Evolutionary conservation across 2,888 invertebrate genomes (phyloP).

Genomic region (Criorhina ranunculi): DNA sequence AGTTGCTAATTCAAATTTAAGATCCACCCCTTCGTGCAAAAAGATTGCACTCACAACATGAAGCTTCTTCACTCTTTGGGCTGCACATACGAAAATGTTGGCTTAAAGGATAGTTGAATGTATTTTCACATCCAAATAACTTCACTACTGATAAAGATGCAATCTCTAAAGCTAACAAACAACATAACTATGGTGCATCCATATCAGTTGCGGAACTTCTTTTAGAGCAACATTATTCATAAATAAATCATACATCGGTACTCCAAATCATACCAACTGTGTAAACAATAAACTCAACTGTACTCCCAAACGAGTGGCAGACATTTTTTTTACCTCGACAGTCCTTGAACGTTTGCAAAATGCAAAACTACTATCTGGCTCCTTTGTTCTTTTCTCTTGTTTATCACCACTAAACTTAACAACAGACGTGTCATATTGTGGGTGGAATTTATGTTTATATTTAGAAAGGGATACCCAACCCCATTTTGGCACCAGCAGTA

Average conservation of each 20-base stretch:
- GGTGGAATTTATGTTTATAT: conserved; percentile 35
- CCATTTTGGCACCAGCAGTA: neutral
- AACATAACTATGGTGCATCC: neutral
- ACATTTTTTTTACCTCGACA: neutral
- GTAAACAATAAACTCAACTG: neutral
- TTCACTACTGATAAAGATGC: no score
- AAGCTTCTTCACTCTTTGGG: no score
- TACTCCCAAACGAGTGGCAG: neutral
- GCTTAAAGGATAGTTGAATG: no score
- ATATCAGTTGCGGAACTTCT: no score
- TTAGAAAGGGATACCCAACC: conserved; percentile 22
- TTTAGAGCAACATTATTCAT: neutral
- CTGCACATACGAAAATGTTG: no score
- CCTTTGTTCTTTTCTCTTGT: conserved; percentile 23
- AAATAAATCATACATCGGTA: neutral
- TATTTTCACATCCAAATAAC: no score
- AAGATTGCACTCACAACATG: no score
- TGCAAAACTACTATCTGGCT: conserved; percentile 5
- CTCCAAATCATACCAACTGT: neutral
- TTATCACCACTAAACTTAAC: conserved; percentile 26
- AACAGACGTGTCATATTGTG: conserved; percentile 37
- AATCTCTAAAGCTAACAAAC: no score
- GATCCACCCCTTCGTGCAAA: no score
- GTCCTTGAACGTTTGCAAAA: conserved; percentile 9
- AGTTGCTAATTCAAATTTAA: no score